Conservation (phyloP, 92 coral and sea anemone species). For the Pocillopora grandis region DNA sequence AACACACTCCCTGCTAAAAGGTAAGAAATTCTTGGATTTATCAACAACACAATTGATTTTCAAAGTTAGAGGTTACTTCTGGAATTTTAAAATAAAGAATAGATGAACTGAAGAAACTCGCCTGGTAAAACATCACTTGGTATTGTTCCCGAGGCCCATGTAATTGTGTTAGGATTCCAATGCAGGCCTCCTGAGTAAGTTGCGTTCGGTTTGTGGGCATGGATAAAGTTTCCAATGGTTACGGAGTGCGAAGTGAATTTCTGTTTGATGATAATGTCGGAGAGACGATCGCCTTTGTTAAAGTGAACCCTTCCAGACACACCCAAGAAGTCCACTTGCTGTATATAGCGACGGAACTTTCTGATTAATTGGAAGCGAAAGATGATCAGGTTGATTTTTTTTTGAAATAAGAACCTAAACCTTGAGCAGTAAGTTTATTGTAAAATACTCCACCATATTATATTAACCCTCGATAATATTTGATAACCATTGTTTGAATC, state of each 20-base stretch:
- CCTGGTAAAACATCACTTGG: constrained; percentile 63
- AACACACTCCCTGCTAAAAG: too few relatives aligned
- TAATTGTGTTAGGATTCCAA: constrained; percentile 49
- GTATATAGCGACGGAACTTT: constrained; percentile 53
- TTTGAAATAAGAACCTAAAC: neutral
- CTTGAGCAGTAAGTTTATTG: too few relatives aligned
- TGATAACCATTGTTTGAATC: too few relatives aligned
- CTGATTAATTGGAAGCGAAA: constrained; percentile 28
- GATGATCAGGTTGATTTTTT: neutral
- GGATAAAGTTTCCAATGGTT: constrained; percentile 67
- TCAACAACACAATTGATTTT: neutral
- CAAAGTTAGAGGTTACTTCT: neutral
- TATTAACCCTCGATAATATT: too few relatives aligned
- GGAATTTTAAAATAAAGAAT: too few relatives aligned
- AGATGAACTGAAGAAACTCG: neutral
- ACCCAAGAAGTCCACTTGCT: constrained; percentile 67
- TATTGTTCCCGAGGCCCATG: constrained; percentile 66
- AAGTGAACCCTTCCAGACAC: constrained; percentile 85
- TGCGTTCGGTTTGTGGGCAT: constrained; percentile 13
- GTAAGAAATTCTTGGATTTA: too few relatives aligned
- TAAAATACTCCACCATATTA: too few relatives aligned
- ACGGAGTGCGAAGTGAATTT: constrained; percentile 61
- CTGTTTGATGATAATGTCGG: constrained; percentile 65
- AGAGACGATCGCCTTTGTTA: constrained; percentile 72
- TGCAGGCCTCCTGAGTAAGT: constrained; percentile 41